phyloP scores from a whole-genome alignment of 2,113 vertebrate genomes.

The Zootoca vivipara region DNA sequence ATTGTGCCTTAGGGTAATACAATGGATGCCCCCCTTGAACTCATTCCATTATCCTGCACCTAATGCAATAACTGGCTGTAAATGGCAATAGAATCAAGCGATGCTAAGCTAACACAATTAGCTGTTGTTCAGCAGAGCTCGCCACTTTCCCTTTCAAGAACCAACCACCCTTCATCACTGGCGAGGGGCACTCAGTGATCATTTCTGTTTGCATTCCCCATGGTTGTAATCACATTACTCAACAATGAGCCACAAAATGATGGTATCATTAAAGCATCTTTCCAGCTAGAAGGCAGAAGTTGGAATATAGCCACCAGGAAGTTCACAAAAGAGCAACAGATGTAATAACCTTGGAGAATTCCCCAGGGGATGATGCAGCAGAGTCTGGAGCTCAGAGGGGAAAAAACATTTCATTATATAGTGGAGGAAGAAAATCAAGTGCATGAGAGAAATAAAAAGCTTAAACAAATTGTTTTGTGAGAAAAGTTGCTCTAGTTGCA shows the following conservation, averaged over 20 bases:
- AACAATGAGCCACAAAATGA: constrained; percentile 52
- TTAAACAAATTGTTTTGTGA: constrained; percentile 42
- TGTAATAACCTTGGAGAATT: constrained; percentile 66
- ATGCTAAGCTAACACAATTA: constrained; percentile 64
- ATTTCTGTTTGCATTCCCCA: constrained; percentile 59
- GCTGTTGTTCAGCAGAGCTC: constrained; percentile 43
- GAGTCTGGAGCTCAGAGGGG: constrained; percentile 30
- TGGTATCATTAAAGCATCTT: constrained; percentile 48
- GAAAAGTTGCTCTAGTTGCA: constrained; percentile 14
- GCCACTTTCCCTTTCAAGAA: constrained; percentile 46
- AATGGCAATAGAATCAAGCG: constrained; percentile 60
- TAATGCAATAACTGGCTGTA: constrained; percentile 66
- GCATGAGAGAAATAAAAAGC: constrained; percentile 50
- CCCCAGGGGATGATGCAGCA: constrained; percentile 46
- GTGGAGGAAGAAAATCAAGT: constrained; percentile 57
- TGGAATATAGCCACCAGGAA: constrained; percentile 42
- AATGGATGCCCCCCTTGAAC: constrained; percentile 59
- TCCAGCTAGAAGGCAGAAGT: constrained; percentile 42
- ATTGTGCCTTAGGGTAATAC: constrained; percentile 66
- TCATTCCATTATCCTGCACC: constrained; percentile 58
- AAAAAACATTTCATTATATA: constrained; percentile 54
- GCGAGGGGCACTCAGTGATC: constrained; percentile 58
- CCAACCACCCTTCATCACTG: constrained; percentile 56
- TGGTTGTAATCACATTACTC: constrained; percentile 64
- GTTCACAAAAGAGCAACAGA: constrained; percentile 54